These are phyloP conservation scores for Bombyx mandarina DNA, from an alignment of 1,140 invertebrate species.

Conservation along the genomic window DNA sequence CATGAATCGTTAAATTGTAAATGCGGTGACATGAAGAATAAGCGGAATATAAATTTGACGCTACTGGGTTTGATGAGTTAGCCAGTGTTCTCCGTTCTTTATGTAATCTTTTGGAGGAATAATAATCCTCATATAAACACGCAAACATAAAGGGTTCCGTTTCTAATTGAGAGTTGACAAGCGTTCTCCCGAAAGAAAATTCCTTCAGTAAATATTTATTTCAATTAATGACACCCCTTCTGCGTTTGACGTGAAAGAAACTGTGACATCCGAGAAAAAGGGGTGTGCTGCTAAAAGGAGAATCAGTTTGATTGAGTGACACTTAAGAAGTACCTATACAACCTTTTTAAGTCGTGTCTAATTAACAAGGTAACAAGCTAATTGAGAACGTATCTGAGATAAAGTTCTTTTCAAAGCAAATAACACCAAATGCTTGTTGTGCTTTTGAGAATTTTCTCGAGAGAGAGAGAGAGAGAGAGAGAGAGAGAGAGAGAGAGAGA, in stretches of 20 bases:
- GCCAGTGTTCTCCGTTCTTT: too few species aligned
- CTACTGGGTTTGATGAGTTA: too few species aligned
- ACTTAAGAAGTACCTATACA: conserved; percentile 31
- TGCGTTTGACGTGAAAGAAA: conserved; percentile 60
- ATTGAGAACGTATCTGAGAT: conserved; percentile 27
- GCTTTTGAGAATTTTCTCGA: too few species aligned
- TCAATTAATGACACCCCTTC: conserved; percentile 44
- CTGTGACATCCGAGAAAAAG: conserved; percentile 59
- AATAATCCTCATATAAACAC: too few species aligned
- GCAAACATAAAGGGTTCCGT: conserved; percentile 13
- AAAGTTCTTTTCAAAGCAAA: neutral
- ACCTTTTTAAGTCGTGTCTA: conserved; percentile 46
- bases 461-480: too few species aligned
- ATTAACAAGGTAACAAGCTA: conserved; percentile 45
- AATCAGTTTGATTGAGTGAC: conserved; percentile 44
- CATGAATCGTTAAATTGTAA: too few species aligned
- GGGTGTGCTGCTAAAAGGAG: conserved; percentile 45
- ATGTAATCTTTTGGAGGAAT: too few species aligned
- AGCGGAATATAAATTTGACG: too few species aligned
- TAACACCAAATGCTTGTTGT: too few species aligned
- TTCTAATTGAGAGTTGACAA: conserved; percentile 43
- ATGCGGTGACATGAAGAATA: too few species aligned
- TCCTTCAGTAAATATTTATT: conserved; percentile 65
- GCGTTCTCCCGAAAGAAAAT: conserved; percentile 48
- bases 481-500: too few species aligned